Conservation (phyloP, 2,888 invertebrate species). For the Perizoma affinitatum region DNA sequence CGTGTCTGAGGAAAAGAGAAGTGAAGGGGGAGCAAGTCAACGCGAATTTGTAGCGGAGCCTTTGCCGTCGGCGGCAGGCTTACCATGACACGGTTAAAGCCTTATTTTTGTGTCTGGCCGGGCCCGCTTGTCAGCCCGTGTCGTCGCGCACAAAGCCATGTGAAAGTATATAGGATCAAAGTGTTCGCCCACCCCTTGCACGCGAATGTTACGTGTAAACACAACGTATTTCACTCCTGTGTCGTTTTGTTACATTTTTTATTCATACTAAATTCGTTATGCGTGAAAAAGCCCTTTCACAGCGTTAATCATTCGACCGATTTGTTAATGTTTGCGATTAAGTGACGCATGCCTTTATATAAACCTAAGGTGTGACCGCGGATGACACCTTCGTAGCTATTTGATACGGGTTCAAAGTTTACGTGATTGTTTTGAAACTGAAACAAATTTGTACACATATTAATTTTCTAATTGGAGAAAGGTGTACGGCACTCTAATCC, state of each 20-base stretch:
- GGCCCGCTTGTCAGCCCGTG: conserved; percentile 78
- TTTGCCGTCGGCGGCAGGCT: conserved; percentile 83
- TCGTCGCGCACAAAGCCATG: conserved; percentile 80
- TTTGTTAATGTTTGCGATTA: conserved; percentile 36
- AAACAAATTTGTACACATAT: conserved; percentile 8
- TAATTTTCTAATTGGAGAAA: conserved; percentile 17
- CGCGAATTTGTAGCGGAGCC: conserved; percentile 79
- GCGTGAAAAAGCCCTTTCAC: conserved; percentile 42
- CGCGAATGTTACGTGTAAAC: conserved; percentile 64
- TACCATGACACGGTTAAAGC: conserved; percentile 82
- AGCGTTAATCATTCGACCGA: conserved; percentile 40
- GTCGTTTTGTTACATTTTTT: conserved; percentile 54
- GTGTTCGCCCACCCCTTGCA: conserved; percentile 65
- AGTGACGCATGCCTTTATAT: conserved; percentile 30
- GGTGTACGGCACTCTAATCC: conserved; percentile 3
- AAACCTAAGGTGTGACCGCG: conserved; percentile 31
- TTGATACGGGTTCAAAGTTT: conserved; percentile 41
- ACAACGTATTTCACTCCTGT: conserved; percentile 56
- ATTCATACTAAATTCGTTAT: conserved; percentile 36
- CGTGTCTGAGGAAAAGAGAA: conserved; percentile 53
- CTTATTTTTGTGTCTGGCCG: conserved; percentile 82
- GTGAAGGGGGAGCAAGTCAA: conserved; percentile 70
- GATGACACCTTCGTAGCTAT: conserved; percentile 33
- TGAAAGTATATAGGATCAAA: conserved; percentile 81
- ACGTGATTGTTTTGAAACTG: conserved; percentile 30